Percentiles rank a stretch among this genome's conserved stretches.
Conservation (phyloP, 2,888 invertebrate species). For the Therioaphis trifolii region DNA sequence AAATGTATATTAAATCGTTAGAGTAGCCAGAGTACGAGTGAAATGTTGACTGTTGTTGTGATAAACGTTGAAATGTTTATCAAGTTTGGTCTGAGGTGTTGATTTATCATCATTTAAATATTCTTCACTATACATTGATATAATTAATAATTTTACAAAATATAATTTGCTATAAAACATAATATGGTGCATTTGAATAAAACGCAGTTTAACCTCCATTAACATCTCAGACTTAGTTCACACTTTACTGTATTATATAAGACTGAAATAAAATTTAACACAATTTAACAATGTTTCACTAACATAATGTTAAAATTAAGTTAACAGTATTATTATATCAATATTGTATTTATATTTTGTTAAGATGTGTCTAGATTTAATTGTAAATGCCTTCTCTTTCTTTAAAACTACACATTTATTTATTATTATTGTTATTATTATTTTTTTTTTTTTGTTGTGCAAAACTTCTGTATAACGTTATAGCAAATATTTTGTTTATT, state of each 20-base stretch:
- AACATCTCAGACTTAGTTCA: background rate
- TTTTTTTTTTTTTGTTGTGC: constrained; percentile 22
- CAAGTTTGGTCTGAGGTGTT: background rate
- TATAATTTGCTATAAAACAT: no score
- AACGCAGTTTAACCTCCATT: background rate
- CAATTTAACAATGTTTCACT: constrained; percentile 36
- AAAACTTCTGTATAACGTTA: background rate
- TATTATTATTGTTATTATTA: background rate
- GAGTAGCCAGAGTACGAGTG: background rate
- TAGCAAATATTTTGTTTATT: constrained; percentile 19
- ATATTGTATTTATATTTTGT: constrained; percentile 31
- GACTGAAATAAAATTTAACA: constrained; percentile 48
- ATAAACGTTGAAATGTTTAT: background rate
- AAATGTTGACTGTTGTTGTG: background rate
- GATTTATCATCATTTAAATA: no score
- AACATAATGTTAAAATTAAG: constrained; percentile 37
- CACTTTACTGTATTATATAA: constrained; percentile 27
- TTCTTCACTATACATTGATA: no score
- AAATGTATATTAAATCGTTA: background rate
- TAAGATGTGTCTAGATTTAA: constrained; percentile 10
- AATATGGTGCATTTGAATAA: background rate
- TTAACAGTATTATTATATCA: background rate
- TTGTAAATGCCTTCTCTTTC: constrained; percentile 36
- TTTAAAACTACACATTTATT: constrained; percentile 20
- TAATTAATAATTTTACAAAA: no score